Evolutionary conservation across 2,888 invertebrate species (phyloP), one percentile per base, ranked within the genome.

Genomic region (Acholoe squamosa): DNA sequence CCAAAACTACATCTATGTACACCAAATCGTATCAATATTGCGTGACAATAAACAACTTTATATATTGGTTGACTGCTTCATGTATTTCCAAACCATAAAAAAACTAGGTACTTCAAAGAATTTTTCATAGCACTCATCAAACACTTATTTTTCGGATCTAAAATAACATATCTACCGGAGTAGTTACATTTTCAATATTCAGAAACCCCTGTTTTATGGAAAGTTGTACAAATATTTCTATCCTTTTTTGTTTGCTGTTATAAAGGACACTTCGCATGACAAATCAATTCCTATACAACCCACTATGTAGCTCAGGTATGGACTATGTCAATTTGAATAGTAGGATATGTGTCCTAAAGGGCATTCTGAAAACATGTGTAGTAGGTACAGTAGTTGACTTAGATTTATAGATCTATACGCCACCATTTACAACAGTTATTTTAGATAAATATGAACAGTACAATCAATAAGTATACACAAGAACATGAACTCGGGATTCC

Each of bases 1-100:
- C 43, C 34, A 76, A 76, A 76, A 76, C 76, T 76, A 76, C 76
- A 76, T 76, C 25, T 31, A 76, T 19, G 16, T 76, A 76, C 43
- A 43, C 10, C 43, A 43, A 43, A 43, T 43, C 43, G 43, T 76
- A 76, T 3, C 16, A 28, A 25, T 28, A 5, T 76, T 76, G 31
- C 25, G 61, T 19, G 61, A n/a, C 7, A 61, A 10, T 12, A 61
- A 7, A 61, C 61, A 61, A 19, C 61, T 61, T 14, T 14, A 61
- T 19, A 19, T n/a, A n/a, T 61, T 61, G 22, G n/a, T 61, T 61
- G 61, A 61, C 61, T 61, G 1, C 14, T 3, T n/a, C n/a, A 3
- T 61, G 19, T 19, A 14, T 19, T 14, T 61, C 61, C n/a, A 61
- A 61, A 19, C 3, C 19, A 19, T 61, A n/a, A 61, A n/a, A 61